Percentiles rank a stretch among this genome's conserved stretches.
These are phyloP conservation scores for Poeciliopsis paucimaculata DNA, from an alignment of 2,797 vertebrate genomes.

Conservation along the genomic window DNA sequence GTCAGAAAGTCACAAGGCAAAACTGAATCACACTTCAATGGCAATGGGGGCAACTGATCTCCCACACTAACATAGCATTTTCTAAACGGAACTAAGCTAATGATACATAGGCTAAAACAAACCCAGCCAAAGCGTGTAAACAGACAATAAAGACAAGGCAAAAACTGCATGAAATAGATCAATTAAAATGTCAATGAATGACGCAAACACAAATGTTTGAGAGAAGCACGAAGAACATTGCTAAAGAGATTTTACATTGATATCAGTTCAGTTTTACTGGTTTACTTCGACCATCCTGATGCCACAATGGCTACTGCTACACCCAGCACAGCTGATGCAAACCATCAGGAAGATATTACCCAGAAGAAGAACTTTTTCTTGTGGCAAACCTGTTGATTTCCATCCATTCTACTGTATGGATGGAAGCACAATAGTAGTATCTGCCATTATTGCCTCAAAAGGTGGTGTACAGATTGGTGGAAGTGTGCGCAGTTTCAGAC, in stretches of 20 bases:
- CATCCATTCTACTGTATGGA: background rate
- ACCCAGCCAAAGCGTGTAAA: background rate
- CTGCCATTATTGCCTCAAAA: background rate
- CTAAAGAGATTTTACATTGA: background rate
- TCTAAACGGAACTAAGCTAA: background rate
- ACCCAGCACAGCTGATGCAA: background rate
- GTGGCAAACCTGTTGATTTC: background rate
- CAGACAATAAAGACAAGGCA: background rate
- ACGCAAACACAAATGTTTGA: background rate
- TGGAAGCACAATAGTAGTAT: background rate
- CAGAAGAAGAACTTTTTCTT: background rate
- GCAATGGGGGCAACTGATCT: too few species aligned
- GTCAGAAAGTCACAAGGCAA: slow-evolving; percentile 1
- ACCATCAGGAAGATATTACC: background rate
- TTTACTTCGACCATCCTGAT: background rate
- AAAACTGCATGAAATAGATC: background rate
- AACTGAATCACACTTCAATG: too few species aligned
- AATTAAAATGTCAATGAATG: background rate
- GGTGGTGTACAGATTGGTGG: background rate
- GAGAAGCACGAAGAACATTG: background rate
- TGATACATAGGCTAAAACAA: background rate
- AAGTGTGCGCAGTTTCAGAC: background rate
- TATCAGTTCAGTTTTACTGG: background rate
- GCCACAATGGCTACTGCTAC: background rate
- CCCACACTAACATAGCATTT: background rate